Evolutionary conservation across 2,797 vertebrate genomes (phyloP).

Genomic region (Morus bassanus): DNA sequence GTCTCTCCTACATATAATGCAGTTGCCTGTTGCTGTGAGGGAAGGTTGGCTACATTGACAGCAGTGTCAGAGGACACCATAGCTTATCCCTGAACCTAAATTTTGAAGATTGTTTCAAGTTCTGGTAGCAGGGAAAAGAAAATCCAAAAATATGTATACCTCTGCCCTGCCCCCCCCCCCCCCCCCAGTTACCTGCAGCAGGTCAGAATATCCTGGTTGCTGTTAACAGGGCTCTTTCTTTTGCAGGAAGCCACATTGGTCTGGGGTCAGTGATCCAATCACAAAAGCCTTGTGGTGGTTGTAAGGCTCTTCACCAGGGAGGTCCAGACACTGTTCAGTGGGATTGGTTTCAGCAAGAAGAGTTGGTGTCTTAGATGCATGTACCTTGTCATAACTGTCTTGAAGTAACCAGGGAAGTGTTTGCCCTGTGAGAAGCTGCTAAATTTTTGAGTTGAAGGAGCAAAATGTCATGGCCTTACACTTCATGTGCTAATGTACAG

Average conservation of each 20-base stretch:
- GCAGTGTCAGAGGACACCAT: background rate
- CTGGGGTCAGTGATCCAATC: background rate
- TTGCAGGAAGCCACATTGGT: background rate
- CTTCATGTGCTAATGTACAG: background rate
- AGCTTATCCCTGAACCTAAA: background rate
- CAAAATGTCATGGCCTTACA: conserved; percentile 49
- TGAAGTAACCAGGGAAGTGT: background rate
- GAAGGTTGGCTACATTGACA: background rate
- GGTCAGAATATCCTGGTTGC: background rate
- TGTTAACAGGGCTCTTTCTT: background rate
- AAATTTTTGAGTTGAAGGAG: conserved; percentile 17
- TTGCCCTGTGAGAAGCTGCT: conserved; percentile 43
- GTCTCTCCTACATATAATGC: background rate
- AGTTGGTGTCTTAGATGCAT: background rate
- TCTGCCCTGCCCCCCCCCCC: background rate
- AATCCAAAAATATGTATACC: background rate
- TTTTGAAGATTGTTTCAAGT: background rate
- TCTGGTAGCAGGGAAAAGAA: background rate
- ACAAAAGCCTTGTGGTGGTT: background rate
- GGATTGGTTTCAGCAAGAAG: background rate
- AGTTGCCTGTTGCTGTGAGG: background rate
- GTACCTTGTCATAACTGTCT: background rate
- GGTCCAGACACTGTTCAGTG: background rate
- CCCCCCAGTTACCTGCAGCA: background rate
- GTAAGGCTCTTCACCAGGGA: background rate